Conservation (phyloP, 2,888 invertebrate genomes). For the Drosophila falleni region DNA sequence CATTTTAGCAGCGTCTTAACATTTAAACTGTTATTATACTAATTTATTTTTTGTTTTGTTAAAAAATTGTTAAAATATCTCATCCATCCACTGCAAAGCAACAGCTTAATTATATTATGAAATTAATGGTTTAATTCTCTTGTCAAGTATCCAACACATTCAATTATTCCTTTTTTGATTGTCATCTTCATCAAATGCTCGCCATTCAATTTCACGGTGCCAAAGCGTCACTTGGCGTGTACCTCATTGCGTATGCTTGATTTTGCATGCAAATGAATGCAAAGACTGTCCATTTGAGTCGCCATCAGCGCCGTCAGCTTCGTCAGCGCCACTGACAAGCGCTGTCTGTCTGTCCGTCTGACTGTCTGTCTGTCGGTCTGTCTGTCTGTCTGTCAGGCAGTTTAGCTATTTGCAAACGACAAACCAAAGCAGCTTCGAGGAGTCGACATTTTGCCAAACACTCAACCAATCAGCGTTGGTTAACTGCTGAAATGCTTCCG, state of each 20-base stretch:
- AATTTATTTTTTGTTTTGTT: no score
- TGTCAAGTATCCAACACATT: background rate
- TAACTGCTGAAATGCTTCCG: constrained; percentile 79
- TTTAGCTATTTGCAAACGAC: constrained; percentile 18
- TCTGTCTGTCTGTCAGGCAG: constrained; percentile 33
- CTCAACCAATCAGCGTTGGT: constrained; percentile 80
- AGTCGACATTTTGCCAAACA: constrained; percentile 67
- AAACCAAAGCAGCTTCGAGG: constrained; percentile 25
- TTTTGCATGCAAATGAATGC: constrained; percentile 79
- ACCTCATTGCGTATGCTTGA: constrained; percentile 52
- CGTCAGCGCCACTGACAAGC: constrained; percentile 46
- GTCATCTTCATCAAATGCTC: background rate
- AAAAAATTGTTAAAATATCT: no score
- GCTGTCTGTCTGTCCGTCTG: constrained; percentile 23
- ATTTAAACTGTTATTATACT: background rate
- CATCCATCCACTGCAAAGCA: background rate
- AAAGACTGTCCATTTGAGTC: constrained; percentile 73
- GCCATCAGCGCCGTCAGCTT: constrained; percentile 68
- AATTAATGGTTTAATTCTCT: background rate
- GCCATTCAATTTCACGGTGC: constrained; percentile 56
- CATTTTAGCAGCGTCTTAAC: background rate
- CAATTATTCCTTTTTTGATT: background rate
- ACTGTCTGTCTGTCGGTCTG: constrained; percentile 12
- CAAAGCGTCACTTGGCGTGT: constrained; percentile 6
- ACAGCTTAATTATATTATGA: constrained; percentile 1